A percentile compares a stretch with the other conserved stretches of the same genome.
Evolutionary conservation across 2,888 invertebrate genomes (phyloP).

Genomic region (Drosophila meridiana): DNA sequence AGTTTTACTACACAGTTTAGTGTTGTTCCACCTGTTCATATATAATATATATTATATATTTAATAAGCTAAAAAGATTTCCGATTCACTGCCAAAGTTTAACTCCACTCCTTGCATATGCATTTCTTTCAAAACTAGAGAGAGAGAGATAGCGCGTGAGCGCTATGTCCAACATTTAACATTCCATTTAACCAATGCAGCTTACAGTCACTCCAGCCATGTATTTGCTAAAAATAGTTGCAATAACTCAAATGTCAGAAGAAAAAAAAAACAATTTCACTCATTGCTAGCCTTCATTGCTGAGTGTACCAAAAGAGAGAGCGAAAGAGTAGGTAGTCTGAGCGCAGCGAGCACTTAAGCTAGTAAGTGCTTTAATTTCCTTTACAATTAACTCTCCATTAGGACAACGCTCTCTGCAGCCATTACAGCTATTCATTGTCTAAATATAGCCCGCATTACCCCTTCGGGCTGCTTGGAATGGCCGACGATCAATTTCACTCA

Average conservation of each 20-base stretch:
- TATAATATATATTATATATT: not conserved
- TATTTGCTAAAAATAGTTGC: not conserved
- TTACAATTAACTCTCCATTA: slow-evolving; percentile 6
- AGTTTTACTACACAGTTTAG: too few relatives aligned
- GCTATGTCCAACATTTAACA: not conserved
- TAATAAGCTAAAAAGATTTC: not conserved
- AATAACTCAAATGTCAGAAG: not conserved
- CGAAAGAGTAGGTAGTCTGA: not conserved
- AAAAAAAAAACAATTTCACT: not conserved
- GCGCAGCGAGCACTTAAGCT: not conserved
- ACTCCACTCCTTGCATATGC: not conserved
- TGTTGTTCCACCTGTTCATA: not conserved
- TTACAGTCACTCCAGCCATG: not conserved
- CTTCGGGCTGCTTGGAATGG: slow-evolving; percentile 62
- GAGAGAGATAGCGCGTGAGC: not conserved
- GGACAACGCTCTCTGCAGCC: slow-evolving; percentile 5
- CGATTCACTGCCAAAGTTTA: not conserved
- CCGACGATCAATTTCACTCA: slow-evolving; percentile 29
- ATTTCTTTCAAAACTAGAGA: not conserved
- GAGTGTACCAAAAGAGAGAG: not conserved
- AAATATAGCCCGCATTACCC: slow-evolving; percentile 62
- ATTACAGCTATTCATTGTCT: slow-evolving; percentile 31
- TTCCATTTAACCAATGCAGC: not conserved
- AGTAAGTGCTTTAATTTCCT: not conserved
- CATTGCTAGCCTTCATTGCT: not conserved